Conservation (phyloP, 1,140 invertebrate genomes). For the Drosophila elegans region DNA sequence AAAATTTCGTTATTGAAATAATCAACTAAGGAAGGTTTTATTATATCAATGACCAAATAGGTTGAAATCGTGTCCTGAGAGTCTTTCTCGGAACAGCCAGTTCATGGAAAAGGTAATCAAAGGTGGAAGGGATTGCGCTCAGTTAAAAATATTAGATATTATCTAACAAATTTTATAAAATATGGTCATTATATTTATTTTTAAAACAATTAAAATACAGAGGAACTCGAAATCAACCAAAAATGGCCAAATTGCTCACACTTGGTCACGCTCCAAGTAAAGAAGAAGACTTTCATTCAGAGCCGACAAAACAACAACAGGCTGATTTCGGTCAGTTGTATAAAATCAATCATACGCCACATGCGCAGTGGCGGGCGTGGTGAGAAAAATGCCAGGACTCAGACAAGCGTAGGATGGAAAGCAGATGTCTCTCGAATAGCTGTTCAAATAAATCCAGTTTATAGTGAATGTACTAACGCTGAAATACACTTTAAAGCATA, state of each 20-base stretch:
- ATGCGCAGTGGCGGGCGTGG: conserved; percentile 59
- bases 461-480: conserved; percentile 8
- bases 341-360: conserved; percentile 75
- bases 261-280: conserved; percentile 17
- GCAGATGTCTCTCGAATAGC: conserved; percentile 27
- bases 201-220: too few relatives aligned
- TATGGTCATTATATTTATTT: too few relatives aligned
- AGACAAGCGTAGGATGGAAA: conserved; percentile 23
- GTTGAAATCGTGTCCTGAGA: too few relatives aligned
- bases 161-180: too few relatives aligned
- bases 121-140: too few relatives aligned
- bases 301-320: conserved; percentile 34
- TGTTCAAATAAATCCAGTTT: conserved; percentile 15
- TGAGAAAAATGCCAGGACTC: conserved; percentile 46
- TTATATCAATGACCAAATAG: not conserved
- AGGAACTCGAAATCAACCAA: too few relatives aligned
- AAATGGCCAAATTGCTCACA: too few relatives aligned
- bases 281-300: conserved; percentile 25
- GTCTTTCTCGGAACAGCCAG: too few relatives aligned
- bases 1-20: not conserved
- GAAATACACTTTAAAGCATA: not conserved
- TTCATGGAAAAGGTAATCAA: too few relatives aligned
- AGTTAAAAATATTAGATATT: too few relatives aligned
- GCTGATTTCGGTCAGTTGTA: conserved; percentile 14
- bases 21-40: not conserved